Conservation (phyloP, 2,888 invertebrate species). For the Trichogramma evanescens region DNA sequence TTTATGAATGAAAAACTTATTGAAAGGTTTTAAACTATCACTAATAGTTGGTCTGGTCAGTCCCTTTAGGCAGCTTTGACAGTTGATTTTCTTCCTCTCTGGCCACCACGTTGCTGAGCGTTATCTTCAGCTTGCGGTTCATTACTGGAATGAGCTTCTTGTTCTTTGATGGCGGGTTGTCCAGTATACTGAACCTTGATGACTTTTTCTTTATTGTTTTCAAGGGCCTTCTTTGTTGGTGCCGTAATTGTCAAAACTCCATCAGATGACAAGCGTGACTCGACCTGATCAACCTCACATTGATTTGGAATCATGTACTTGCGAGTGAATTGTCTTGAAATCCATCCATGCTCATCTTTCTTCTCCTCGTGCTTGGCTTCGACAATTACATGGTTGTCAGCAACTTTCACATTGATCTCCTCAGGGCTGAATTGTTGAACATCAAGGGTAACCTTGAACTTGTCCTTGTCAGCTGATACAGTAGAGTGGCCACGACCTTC, state of each 20-base stretch:
- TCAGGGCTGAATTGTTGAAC: conserved; percentile 71
- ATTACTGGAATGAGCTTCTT: conserved; percentile 7
- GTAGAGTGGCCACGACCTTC: conserved; percentile 47
- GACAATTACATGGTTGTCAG: conserved; percentile 53
- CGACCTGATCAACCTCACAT: conserved; percentile 61
- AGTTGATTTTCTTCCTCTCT: conserved; percentile 18
- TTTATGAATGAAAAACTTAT: no score
- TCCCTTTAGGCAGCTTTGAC: conserved; percentile 16
- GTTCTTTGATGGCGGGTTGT: conserved; percentile 28
- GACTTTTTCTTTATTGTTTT: conserved; percentile 28
- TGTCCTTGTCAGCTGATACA: conserved; percentile 58
- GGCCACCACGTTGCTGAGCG: conserved; percentile 16
- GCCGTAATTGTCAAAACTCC: conserved; percentile 71
- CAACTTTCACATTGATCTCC: conserved; percentile 60
- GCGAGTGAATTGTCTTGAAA: conserved; percentile 30
- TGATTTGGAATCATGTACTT: conserved; percentile 33
- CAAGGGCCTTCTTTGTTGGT: conserved; percentile 52
- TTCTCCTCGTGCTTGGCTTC: conserved; percentile 63
- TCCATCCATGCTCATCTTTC: conserved; percentile 56
- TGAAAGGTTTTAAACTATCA: no score
- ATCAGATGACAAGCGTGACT: conserved; percentile 73
- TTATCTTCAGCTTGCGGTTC: conserved; percentile 13
- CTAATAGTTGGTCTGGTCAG: no score
- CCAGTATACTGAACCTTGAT: conserved; percentile 38
- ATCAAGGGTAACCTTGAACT: conserved; percentile 64